Conservation (phyloP, 2,888 invertebrate genomes). For the Rhyacophila evoluta region DNA sequence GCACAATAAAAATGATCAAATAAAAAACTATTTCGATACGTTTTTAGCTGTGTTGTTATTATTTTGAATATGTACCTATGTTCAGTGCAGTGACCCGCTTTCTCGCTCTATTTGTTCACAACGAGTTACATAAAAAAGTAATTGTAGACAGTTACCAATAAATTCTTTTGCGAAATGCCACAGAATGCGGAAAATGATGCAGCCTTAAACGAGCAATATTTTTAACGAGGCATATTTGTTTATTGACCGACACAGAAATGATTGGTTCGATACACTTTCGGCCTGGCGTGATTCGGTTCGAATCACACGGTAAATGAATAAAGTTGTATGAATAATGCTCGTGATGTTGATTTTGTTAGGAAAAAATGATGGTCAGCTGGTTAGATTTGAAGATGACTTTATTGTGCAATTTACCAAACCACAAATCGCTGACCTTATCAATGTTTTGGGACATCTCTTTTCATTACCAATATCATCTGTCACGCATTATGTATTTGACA, state of each 20-base stretch:
- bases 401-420: not conserved
- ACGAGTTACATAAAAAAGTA: not conserved
- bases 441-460: not conserved
- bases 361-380: not conserved
- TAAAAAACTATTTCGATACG: no score
- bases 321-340: not conserved
- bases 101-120: not conserved
- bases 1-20: no score
- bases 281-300: not conserved
- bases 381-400: not conserved
- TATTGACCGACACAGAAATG: not conserved
- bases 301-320: not conserved
- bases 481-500: no score
- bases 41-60: not conserved
- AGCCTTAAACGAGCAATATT: not conserved
- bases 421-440: not conserved
- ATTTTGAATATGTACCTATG: not conserved
- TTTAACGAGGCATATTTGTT: not conserved
- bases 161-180: not conserved
- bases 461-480: not conserved
- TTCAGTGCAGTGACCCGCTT: not conserved
- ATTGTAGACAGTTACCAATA: not conserved
- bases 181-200: conserved; percentile 5
- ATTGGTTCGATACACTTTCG: not conserved
- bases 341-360: not conserved